phyloP scores from a whole-genome alignment of 53 echinoderm and acorn worm species.

The Echinometra lucunter region DNA sequence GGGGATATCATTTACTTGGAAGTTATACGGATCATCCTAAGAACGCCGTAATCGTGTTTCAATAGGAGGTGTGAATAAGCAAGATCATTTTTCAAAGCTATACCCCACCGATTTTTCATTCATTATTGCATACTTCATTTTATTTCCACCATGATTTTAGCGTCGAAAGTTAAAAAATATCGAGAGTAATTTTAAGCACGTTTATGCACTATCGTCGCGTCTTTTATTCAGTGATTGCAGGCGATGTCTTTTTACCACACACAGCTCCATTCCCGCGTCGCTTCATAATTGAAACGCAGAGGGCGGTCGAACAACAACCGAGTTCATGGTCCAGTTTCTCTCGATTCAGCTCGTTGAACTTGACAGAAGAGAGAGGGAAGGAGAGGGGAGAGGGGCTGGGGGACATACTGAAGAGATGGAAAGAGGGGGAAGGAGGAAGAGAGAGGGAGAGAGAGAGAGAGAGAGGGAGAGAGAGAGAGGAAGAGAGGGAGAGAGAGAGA shows the following conservation, averaged over 20 bases:
- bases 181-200: too few relatives aligned
- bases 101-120: too few relatives aligned
- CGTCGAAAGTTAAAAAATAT: too few relatives aligned
- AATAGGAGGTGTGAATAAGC: too few relatives aligned
- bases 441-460: not conserved
- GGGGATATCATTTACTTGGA: too few relatives aligned
- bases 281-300: conserved; percentile 23
- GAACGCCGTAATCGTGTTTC: too few relatives aligned
- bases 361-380: not conserved
- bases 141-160: too few relatives aligned
- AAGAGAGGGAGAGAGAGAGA: not conserved
- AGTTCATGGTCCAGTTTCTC: conserved; percentile 22
- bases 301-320: conserved; percentile 17
- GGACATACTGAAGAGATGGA: not conserved
- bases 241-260: not conserved
- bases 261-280: not conserved
- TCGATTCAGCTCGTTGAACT: conserved; percentile 35
- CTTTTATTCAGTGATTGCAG: not conserved
- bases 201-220: not conserved
- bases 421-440: not conserved
- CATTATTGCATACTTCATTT: too few relatives aligned
- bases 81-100: too few relatives aligned
- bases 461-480: not conserved
- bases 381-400: not conserved
- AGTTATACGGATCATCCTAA: too few relatives aligned